Percentiles rank a stretch among this genome's conserved stretches.
Evolutionary conservation across 37 sponge, comb jelly and placozoan species (phyloP).

Genomic region (Beroe ovata): DNA sequence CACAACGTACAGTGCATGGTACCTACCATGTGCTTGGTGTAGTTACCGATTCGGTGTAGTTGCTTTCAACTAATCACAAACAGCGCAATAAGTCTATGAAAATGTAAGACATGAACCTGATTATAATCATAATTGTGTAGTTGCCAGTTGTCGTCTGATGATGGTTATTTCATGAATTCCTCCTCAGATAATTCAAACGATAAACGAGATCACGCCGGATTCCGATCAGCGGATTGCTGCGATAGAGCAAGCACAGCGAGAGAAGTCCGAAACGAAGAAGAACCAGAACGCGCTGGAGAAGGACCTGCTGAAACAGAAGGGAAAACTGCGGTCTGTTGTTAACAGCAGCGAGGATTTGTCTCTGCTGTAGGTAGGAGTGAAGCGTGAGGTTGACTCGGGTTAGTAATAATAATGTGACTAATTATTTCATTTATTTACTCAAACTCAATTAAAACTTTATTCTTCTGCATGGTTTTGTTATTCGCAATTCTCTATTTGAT

Average conservation of each 20-base stretch:
- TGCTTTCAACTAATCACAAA: no score
- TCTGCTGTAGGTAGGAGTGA: background rate
- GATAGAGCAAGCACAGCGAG: constrained; percentile 40
- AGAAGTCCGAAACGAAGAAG: constrained; percentile 47
- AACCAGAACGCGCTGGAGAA: constrained; percentile 38
- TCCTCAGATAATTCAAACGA: constrained; percentile 64
- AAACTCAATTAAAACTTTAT: no score
- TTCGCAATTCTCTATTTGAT: no score
- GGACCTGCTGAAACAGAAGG: constrained; percentile 61
- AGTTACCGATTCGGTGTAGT: no score
- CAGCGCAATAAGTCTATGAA: no score
- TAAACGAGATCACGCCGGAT: constrained; percentile 51
- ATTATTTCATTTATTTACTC: background rate
- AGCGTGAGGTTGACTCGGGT: background rate
- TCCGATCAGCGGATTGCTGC: constrained; percentile 50
- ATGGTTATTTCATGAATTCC: no score
- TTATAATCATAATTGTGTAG: no score
- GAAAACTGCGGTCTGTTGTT: constrained; percentile 34
- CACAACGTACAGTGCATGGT: no score
- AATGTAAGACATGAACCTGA: no score
- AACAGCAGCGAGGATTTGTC: constrained; percentile 61
- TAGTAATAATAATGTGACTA: background rate
- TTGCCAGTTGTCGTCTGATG: no score
- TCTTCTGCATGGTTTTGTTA: no score
- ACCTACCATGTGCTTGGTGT: no score